Conservation (phyloP, 2,888 invertebrate species). For the Acleris cristana region DNA sequence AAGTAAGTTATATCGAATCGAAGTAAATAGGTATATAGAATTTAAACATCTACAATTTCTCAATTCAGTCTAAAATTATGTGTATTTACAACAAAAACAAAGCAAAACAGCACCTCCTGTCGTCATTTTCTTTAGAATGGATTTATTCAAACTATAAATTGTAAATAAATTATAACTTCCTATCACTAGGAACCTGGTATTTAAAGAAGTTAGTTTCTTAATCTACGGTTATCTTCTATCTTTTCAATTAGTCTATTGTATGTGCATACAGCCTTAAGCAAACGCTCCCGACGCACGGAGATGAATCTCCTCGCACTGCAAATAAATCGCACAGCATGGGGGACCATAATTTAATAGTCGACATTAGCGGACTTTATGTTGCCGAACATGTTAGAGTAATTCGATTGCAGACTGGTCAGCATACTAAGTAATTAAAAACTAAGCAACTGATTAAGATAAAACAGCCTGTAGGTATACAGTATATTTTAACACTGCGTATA, state of each 20-base stretch:
- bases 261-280: conserved; percentile 42
- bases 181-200: not conserved
- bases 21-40: too few relatives aligned
- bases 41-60: too few relatives aligned
- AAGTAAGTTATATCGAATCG: not conserved
- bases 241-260: not conserved
- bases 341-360: conserved; percentile 59
- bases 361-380: conserved; percentile 40
- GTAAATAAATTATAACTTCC: too few relatives aligned
- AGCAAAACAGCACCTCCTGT: too few relatives aligned
- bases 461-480: not conserved
- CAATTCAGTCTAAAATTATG: too few relatives aligned
- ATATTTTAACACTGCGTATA: too few relatives aligned
- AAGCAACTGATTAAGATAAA: not conserved
- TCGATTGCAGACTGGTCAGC: conserved; percentile 30
- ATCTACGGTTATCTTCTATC: not conserved
- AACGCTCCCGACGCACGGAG: conserved; percentile 40
- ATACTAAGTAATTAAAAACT: not conserved
- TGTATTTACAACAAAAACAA: too few relatives aligned
- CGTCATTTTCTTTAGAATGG: too few relatives aligned
- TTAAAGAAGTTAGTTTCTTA: not conserved
- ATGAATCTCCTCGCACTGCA: conserved; percentile 43
- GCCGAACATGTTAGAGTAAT: conserved; percentile 29
- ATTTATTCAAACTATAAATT: too few relatives aligned
- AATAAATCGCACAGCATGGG: conserved; percentile 63